Percentiles rank a stretch among this genome's conserved stretches.
These are phyloP conservation scores for Rana temporaria DNA, from an alignment of 2,113 vertebrate species.

Conservation along the genomic window DNA sequence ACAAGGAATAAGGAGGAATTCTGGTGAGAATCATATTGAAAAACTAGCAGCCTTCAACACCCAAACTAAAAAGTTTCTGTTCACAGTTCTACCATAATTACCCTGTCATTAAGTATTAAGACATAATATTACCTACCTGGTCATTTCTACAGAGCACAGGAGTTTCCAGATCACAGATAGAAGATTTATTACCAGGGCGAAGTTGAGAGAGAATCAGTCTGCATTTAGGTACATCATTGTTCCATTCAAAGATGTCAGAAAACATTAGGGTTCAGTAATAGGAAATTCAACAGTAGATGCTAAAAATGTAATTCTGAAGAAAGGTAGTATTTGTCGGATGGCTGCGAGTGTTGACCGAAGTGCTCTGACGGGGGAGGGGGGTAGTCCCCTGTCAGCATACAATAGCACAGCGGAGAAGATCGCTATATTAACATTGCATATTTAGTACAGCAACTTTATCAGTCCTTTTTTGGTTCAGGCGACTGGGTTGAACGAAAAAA, in stretches of 20 bases:
- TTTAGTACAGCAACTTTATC: too few species aligned
- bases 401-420: too few species aligned
- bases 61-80: not conserved
- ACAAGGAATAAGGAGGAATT: not conserved
- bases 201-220: not conserved
- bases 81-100: not conserved
- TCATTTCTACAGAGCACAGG: not conserved
- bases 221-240: not conserved
- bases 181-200: constrained; percentile 9
- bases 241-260: not conserved
- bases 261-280: not conserved
- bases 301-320: too few species aligned
- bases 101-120: constrained; percentile 25
- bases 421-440: too few species aligned
- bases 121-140: not conserved
- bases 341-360: too few species aligned
- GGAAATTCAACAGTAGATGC: too few species aligned
- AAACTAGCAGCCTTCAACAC: not conserved
- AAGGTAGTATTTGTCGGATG: too few species aligned
- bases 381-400: too few species aligned
- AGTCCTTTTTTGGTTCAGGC: too few species aligned
- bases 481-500: too few species aligned
- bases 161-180: not conserved
- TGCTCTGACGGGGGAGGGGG: too few species aligned
- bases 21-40: not conserved